A percentile compares a stretch with the other conserved stretches of the same genome.
Conservation (phyloP, 2,888 invertebrate genomes). For the Drosophila pseudotalamancana region DNA sequence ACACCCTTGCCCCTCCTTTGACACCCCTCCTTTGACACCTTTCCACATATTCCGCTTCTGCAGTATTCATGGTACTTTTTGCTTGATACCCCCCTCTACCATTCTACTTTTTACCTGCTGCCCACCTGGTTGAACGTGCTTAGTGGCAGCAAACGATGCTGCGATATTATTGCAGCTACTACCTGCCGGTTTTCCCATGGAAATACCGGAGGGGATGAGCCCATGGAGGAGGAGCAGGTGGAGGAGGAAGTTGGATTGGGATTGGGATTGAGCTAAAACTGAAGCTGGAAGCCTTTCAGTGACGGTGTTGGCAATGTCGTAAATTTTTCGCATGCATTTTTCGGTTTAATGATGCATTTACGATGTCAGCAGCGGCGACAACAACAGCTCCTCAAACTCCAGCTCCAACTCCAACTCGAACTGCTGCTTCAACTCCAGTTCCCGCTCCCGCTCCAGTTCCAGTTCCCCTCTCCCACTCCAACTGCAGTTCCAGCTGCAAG, state of each 20-base stretch:
- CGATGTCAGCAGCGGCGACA: conserved; percentile 73
- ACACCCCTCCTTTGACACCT: no score
- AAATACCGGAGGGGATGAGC: conserved; percentile 6
- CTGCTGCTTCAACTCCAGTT: background rate
- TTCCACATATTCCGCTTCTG: no score
- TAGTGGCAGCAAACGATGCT: conserved; percentile 66
- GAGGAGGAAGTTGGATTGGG: background rate
- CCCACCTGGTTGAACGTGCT: conserved; percentile 51
- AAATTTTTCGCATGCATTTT: conserved; percentile 80
- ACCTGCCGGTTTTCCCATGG: conserved; percentile 58
- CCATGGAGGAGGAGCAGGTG: background rate
- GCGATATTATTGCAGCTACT: conserved; percentile 65
- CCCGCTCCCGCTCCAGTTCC: background rate
- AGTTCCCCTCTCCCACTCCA: conserved; percentile 5
- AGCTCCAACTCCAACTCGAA: background rate
- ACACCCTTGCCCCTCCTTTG: no score
- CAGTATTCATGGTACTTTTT: conserved; percentile 21
- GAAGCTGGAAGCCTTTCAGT: conserved; percentile 44
- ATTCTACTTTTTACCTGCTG: background rate
- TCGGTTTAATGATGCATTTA: conserved; percentile 82
- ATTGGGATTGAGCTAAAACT: conserved; percentile 5
- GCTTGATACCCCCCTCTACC: background rate
- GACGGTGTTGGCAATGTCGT: conserved; percentile 73
- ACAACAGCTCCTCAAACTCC: conserved; percentile 26
- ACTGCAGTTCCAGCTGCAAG: conserved; percentile 1